These are phyloP conservation scores for Epicauta chinensis DNA, from an alignment of 1,140 invertebrate species.

Conservation along the genomic window DNA sequence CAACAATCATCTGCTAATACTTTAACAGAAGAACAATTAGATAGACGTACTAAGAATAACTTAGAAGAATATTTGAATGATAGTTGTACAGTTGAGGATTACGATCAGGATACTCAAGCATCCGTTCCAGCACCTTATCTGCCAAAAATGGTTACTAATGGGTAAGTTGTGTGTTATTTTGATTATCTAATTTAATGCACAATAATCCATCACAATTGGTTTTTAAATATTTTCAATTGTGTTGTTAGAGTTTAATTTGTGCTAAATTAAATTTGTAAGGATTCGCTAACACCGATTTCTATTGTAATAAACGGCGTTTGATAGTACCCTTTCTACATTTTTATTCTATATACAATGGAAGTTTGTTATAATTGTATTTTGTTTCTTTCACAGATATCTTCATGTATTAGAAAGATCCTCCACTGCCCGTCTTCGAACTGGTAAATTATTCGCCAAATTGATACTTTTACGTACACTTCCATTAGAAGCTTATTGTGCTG, in stretches of 20 bases:
- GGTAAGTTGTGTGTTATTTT: slow-evolving; percentile 22
- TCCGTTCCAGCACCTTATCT: slow-evolving; percentile 22
- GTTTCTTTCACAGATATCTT: slow-evolving; percentile 29
- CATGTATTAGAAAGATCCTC: slow-evolving; percentile 39
- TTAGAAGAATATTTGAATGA: slow-evolving; percentile 37
- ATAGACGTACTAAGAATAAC: slow-evolving; percentile 29
- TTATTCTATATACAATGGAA: background rate
- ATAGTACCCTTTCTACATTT: slow-evolving; percentile 26
- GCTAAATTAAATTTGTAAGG: slow-evolving; percentile 24
- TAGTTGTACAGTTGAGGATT: slow-evolving; percentile 27
- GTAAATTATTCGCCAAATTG: slow-evolving; percentile 40
- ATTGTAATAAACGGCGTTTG: slow-evolving; percentile 26
- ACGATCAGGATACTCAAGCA: slow-evolving; percentile 28
- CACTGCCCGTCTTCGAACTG: slow-evolving; percentile 39
- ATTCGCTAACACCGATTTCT: slow-evolving; percentile 30
- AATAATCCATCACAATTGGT: background rate
- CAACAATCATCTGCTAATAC: slow-evolving; percentile 9
- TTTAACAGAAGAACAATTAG: slow-evolving; percentile 35
- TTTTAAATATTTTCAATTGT: background rate
- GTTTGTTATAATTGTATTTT: background rate
- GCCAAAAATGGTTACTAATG: slow-evolving; percentile 25
- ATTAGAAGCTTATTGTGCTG: slow-evolving; percentile 40
- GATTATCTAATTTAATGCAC: background rate
- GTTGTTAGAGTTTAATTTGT: slow-evolving; percentile 12
- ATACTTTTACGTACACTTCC: slow-evolving; percentile 40